Conservation (phyloP, 1,140 invertebrate species). For the Plutomurus gul region DNA sequence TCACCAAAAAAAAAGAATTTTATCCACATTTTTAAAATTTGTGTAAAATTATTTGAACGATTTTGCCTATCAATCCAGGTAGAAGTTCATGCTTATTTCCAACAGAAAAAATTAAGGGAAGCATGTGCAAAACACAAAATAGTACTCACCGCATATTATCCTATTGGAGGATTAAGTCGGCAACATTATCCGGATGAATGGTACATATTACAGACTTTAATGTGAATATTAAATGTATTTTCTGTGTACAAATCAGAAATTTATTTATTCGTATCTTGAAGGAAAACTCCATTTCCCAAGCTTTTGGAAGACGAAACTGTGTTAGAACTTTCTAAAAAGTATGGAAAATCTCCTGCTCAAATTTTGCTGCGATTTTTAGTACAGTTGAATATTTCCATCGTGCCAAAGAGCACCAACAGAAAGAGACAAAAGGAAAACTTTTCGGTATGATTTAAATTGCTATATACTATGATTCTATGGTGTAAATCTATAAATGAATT, state of each 20-base stretch:
- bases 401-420: slow-evolving; percentile 38
- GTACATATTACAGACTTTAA: not conserved
- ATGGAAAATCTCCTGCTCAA: slow-evolving; percentile 56
- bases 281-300: not conserved
- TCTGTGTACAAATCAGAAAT: no score
- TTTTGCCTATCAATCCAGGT: not conserved
- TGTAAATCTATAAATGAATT: not conserved
- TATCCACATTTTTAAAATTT: not conserved
- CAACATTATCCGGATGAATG: not conserved
- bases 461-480: not conserved
- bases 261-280: not conserved
- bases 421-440: slow-evolving; percentile 32
- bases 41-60: slow-evolving; percentile 55
- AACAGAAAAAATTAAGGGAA: slow-evolving; percentile 54
- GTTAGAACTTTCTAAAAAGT: slow-evolving; percentile 52
- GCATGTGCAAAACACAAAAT: not conserved
- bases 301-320: slow-evolving; percentile 55
- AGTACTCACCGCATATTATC: not conserved
- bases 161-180: not conserved
- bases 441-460: not conserved
- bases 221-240: not conserved
- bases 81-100: slow-evolving; percentile 61
- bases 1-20: not conserved
- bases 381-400: slow-evolving; percentile 55
- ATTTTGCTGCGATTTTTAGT: slow-evolving; percentile 59